Conservation (phyloP, 2,888 invertebrate species). For the Adelphocoris suturalis region DNA sequence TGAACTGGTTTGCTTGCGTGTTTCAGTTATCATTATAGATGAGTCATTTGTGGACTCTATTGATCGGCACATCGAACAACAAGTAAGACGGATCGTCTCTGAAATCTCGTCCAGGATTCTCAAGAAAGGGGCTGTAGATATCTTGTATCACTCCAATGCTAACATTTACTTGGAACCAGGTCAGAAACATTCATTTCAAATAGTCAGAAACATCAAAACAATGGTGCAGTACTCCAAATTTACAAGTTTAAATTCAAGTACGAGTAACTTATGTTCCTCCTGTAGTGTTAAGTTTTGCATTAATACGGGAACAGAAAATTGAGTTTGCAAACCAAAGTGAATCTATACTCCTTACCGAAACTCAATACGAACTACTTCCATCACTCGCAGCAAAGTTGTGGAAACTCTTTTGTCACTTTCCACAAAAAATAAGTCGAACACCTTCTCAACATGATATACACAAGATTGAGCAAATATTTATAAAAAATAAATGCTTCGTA, state of each 20-base stretch:
- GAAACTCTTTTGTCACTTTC: no score
- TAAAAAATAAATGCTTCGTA: no score
- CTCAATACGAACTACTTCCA: no score
- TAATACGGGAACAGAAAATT: no score
- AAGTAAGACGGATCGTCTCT: conserved; percentile 35
- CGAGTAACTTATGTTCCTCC: neutral
- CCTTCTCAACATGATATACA: no score
- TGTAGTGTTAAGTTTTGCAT: no score
- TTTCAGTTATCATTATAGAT: conserved; percentile 45
- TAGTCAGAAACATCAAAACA: no score
- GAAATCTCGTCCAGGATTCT: conserved; percentile 50
- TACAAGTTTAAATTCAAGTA: neutral
- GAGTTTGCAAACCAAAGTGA: no score
- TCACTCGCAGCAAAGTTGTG: no score
- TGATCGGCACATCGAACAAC: neutral
- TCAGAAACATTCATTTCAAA: neutral
- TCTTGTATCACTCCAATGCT: conserved; percentile 21
- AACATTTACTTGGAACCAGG: conserved; percentile 46
- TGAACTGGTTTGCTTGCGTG: neutral
- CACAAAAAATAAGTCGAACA: no score
- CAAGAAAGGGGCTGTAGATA: conserved; percentile 59
- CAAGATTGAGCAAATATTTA: no score
- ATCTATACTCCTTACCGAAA: no score
- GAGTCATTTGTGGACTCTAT: neutral
- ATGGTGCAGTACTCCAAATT: neutral